These are phyloP conservation scores for Pomatostomus ruficeps DNA, from an alignment of 2,113 vertebrate species.

Conservation along the genomic window DNA sequence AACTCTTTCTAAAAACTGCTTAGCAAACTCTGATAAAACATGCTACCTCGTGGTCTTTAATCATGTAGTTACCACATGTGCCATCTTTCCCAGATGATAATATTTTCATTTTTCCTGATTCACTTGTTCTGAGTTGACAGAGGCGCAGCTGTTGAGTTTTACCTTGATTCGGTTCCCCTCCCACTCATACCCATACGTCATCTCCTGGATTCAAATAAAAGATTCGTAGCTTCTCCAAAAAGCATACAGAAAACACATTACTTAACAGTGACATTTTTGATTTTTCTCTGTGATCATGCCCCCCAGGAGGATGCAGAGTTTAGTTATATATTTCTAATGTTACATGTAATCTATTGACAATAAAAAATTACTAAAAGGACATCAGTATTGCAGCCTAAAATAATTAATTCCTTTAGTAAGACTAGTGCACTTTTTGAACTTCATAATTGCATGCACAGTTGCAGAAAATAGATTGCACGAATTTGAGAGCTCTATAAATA, in stretches of 20 bases:
- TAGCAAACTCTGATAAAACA: neutral
- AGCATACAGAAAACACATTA: neutral
- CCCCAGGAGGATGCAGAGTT: neutral
- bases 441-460: neutral
- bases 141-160: neutral
- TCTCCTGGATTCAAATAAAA: neutral
- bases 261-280: neutral
- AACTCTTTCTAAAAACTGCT: neutral
- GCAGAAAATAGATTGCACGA: slow-evolving; percentile 6
- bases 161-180: neutral
- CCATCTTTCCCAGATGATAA: neutral
- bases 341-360: neutral
- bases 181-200: neutral
- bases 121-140: neutral
- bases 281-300: neutral
- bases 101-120: neutral
- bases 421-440: neutral
- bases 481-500: slow-evolving; percentile 35
- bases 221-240: neutral
- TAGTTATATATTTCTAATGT: neutral
- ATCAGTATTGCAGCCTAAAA: neutral
- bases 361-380: neutral
- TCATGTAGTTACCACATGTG: neutral
- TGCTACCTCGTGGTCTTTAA: neutral
- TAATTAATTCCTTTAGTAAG: neutral